Evolutionary conservation across 2,888 invertebrate genomes (phyloP).

Genomic region (Brenthis ino): DNA sequence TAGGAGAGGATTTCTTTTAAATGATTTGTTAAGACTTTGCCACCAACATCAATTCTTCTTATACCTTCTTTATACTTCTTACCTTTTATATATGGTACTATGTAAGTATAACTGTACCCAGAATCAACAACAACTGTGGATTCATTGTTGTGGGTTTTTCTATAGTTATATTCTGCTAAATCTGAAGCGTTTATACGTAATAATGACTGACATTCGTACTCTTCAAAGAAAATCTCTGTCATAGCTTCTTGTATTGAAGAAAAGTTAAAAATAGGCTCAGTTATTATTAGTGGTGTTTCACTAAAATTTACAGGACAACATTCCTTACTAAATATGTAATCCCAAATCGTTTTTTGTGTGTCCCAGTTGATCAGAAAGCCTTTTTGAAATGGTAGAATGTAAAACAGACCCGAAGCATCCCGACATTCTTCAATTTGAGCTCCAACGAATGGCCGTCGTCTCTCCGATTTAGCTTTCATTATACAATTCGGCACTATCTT

Average conservation of each 20-base stretch:
- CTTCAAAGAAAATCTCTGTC: slow-evolving; percentile 98
- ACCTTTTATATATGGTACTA: slow-evolving; percentile 94
- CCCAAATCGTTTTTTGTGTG: slow-evolving; percentile 97
- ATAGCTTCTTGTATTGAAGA: slow-evolving; percentile 95
- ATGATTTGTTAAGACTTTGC: slow-evolving; percentile 98
- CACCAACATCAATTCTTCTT: slow-evolving; percentile 95
- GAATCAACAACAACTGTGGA: slow-evolving; percentile 94
- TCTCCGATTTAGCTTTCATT: slow-evolving; percentile 98
- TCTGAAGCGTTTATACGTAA: slow-evolving; percentile 91
- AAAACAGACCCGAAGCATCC: slow-evolving; percentile 97
- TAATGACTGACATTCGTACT: slow-evolving; percentile 94
- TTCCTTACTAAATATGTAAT: slow-evolving; percentile 94
- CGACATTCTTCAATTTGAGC: slow-evolving; percentile 97
- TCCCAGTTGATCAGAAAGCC: slow-evolving; percentile 98
- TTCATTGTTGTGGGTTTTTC: slow-evolving; percentile 78
- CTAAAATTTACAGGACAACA: slow-evolving; percentile 89
- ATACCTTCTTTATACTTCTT: slow-evolving; percentile 86
- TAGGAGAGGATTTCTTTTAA: slow-evolving; percentile 98
- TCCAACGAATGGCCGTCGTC: slow-evolving; percentile 95
- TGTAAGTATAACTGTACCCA: slow-evolving; percentile 97
- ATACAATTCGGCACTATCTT: slow-evolving; percentile 95
- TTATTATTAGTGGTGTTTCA: slow-evolving; percentile 91
- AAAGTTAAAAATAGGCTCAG: slow-evolving; percentile 97
- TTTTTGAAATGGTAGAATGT: slow-evolving; percentile 96
- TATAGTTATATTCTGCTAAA: slow-evolving; percentile 88